A percentile compares a stretch with the other conserved stretches of the same genome.
phyloP scores from a whole-genome alignment of 2,888 invertebrate species.

The Drosophila putrida region DNA sequence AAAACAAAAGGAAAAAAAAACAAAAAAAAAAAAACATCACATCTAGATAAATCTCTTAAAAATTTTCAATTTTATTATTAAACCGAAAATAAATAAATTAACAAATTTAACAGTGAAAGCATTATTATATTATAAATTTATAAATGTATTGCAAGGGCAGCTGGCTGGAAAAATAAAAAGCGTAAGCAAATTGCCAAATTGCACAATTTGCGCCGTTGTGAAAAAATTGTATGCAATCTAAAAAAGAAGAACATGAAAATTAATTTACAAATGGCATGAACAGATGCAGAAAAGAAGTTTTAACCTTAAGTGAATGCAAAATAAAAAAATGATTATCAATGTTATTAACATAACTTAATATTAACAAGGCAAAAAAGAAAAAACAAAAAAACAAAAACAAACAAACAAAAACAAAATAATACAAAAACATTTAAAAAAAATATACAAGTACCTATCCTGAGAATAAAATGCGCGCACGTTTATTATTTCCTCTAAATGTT shows the following conservation, averaged over 20 bases:
- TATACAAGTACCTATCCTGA: constrained; percentile 85
- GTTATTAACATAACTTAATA: constrained; percentile 84
- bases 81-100: constrained; percentile 72
- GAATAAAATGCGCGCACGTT: constrained; percentile 82
- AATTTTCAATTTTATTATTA: constrained; percentile 83
- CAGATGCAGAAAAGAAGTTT: constrained; percentile 66
- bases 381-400: constrained; percentile 58
- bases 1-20: constrained; percentile 49
- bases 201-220: constrained; percentile 53
- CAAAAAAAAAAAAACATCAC: constrained; percentile 63
- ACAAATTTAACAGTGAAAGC: constrained; percentile 75
- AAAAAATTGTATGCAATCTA: constrained; percentile 69
- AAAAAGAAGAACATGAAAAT: constrained; percentile 64
- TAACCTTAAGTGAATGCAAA: constrained; percentile 76
- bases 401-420: constrained; percentile 58
- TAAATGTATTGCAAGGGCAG: constrained; percentile 66
- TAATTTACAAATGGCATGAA: constrained; percentile 67
- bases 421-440: constrained; percentile 69
- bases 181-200: constrained; percentile 43
- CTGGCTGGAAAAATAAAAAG: constrained; percentile 51
- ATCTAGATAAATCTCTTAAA: constrained; percentile 83
- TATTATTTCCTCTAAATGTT: constrained; percentile 81
- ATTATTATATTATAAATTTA: constrained; percentile 74
- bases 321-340: constrained; percentile 81
- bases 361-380: constrained; percentile 75